These are phyloP conservation scores for Meteorus cinctellus DNA, from an alignment of 2,888 invertebrate species.

Conservation along the genomic window DNA sequence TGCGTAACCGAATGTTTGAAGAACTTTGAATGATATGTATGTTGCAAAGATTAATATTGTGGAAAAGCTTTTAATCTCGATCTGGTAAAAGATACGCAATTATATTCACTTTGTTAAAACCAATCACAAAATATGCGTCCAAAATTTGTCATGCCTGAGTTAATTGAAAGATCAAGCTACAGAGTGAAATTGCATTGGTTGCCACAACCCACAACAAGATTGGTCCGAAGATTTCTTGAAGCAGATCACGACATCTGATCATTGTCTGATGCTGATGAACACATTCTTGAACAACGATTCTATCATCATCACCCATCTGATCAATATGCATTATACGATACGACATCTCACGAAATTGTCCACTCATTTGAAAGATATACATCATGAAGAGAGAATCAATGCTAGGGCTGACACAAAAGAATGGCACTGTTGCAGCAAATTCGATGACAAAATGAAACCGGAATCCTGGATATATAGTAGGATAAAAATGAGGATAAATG, in stretches of 20 bases:
- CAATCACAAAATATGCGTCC: neutral
- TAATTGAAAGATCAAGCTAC: conserved; percentile 41
- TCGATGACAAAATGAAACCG: conserved; percentile 53
- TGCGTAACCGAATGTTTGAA: no score
- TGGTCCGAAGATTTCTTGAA: conserved; percentile 47
- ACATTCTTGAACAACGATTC: conserved; percentile 44
- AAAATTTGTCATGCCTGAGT: conserved; percentile 38
- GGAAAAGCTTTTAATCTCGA: no score
- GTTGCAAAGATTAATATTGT: no score
- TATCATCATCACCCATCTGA: conserved; percentile 34
- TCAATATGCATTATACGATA: conserved; percentile 43
- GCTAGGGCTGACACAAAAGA: conserved; percentile 47
- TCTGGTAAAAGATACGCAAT: no score
- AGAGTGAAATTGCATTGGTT: conserved; percentile 39
- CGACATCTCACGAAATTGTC: conserved; percentile 53
- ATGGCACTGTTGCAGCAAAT: conserved; percentile 5
- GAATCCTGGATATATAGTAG: conserved; percentile 47
- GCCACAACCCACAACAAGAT: conserved; percentile 41
- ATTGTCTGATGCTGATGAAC: conserved; percentile 44
- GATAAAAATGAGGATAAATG: conserved; percentile 47
- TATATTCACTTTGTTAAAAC: no score
- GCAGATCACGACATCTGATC: conserved; percentile 30
- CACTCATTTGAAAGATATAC: conserved; percentile 57
- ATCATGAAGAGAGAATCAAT: conserved; percentile 58
- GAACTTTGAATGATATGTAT: no score